These are phyloP conservation scores for Apamea monoglypha DNA, from an alignment of 2,888 invertebrate species.

Conservation along the genomic window DNA sequence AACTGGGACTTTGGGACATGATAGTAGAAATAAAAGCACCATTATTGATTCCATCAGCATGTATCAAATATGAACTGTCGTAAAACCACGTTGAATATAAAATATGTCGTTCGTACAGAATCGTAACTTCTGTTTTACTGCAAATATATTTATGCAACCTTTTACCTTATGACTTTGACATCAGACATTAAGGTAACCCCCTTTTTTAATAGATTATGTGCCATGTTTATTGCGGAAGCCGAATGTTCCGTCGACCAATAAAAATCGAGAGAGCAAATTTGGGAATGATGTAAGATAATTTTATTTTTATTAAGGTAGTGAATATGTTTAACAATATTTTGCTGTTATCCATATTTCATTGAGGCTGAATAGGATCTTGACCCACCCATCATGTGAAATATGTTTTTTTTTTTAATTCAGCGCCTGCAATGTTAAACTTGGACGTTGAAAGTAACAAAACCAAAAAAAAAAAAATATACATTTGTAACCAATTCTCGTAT, in stretches of 20 bases:
- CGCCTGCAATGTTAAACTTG: neutral
- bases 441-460: neutral
- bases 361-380: neutral
- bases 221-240: constrained; percentile 48
- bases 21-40: constrained; percentile 54
- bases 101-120: constrained; percentile 64
- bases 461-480: neutral
- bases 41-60: constrained; percentile 76
- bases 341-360: neutral
- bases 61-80: constrained; percentile 63
- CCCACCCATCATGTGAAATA: neutral
- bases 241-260: constrained; percentile 39
- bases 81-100: constrained; percentile 73
- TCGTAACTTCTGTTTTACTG: constrained; percentile 70
- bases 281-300: constrained; percentile 22
- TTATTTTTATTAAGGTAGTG: constrained; percentile 8
- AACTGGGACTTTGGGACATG: constrained; percentile 33
- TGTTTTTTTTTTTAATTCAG: no score
- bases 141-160: constrained; percentile 69
- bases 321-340: constrained; percentile 18
- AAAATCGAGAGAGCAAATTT: constrained; percentile 16
- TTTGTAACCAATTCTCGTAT: no score
- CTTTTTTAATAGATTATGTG: constrained; percentile 67
- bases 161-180: constrained; percentile 44
- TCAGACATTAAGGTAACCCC: constrained; percentile 48